Conservation (phyloP, 2,888 invertebrate genomes). For the Plemyria rubiginata region DNA sequence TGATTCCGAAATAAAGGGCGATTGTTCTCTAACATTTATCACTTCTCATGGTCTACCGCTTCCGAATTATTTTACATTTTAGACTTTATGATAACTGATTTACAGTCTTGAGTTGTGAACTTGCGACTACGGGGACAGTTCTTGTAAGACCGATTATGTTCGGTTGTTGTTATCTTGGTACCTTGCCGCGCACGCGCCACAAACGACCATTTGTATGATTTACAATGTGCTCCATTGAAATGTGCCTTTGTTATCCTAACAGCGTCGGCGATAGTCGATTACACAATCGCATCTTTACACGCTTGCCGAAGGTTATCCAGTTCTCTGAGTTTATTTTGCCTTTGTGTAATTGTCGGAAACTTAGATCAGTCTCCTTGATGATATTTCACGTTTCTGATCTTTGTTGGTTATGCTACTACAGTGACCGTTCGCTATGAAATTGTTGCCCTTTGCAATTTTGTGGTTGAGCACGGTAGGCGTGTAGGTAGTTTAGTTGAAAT, state of each 20-base stretch:
- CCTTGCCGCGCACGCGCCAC: slow-evolving; percentile 75
- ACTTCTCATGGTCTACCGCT: slow-evolving; percentile 51
- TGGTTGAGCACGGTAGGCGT: slow-evolving; percentile 33
- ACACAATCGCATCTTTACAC: slow-evolving; percentile 72
- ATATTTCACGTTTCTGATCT: slow-evolving; percentile 71
- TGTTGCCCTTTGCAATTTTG: slow-evolving; percentile 42
- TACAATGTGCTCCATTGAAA: slow-evolving; percentile 69
- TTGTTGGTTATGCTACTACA: slow-evolving; percentile 45
- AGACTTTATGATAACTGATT: slow-evolving; percentile 44
- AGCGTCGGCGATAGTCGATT: slow-evolving; percentile 57
- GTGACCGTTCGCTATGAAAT: slow-evolving; percentile 43
- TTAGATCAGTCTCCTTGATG: slow-evolving; percentile 48
- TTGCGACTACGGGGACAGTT: slow-evolving; percentile 44
- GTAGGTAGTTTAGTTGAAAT: slow-evolving; percentile 23
- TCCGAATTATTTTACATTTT: slow-evolving; percentile 42
- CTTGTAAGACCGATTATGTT: slow-evolving; percentile 49
- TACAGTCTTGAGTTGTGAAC: slow-evolving; percentile 51
- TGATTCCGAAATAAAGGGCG: slow-evolving; percentile 62
- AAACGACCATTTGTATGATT: slow-evolving; percentile 76
- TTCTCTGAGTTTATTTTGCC: slow-evolving; percentile 42
- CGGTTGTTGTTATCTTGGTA: slow-evolving; percentile 57
- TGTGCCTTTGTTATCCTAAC: slow-evolving; percentile 73
- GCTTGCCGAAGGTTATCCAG: slow-evolving; percentile 70
- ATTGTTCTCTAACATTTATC: slow-evolving; percentile 63
- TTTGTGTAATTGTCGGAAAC: slow-evolving; percentile 28